Evolutionary conservation across 2,797 vertebrate species (phyloP).

Genomic region (Microctenopoma lineatum): DNA sequence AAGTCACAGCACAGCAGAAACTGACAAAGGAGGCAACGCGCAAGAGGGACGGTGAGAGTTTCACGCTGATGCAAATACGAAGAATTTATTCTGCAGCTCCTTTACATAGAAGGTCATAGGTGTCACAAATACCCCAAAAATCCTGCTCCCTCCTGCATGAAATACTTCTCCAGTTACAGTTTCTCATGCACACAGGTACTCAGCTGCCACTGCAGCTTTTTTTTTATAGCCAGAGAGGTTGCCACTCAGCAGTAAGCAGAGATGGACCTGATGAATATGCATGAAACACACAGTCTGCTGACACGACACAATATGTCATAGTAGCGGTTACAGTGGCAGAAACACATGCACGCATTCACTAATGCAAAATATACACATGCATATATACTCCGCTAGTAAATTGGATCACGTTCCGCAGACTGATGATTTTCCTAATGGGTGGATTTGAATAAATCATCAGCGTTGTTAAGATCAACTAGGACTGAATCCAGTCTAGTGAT

Average conservation of each 20-base stretch:
- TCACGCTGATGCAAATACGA: conserved; percentile 53
- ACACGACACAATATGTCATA: conserved; percentile 69
- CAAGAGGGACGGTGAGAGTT: conserved; percentile 90
- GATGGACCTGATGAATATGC: conserved; percentile 73
- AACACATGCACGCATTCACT: conserved; percentile 17
- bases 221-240: conserved; percentile 44
- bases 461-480: conserved; percentile 52
- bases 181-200: conserved; percentile 34
- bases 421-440: conserved; percentile 56
- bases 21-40: conserved; percentile 89
- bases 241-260: conserved; percentile 64
- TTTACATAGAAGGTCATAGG: conserved; percentile 48
- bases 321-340: conserved; percentile 30
- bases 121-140: conserved; percentile 31
- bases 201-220: conserved; percentile 52
- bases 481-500: conserved; percentile 54
- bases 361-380: background rate
- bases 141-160: conserved; percentile 14
- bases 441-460: conserved; percentile 71
- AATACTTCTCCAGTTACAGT: conserved; percentile 26
- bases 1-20: conserved; percentile 93
- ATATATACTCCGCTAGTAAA: conserved; percentile 39
- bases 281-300: conserved; percentile 71
- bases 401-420: conserved; percentile 35
- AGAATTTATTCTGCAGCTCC: conserved; percentile 45